Conservation (phyloP, 2,113 vertebrate species). For the Oreochromis spilurus region DNA sequence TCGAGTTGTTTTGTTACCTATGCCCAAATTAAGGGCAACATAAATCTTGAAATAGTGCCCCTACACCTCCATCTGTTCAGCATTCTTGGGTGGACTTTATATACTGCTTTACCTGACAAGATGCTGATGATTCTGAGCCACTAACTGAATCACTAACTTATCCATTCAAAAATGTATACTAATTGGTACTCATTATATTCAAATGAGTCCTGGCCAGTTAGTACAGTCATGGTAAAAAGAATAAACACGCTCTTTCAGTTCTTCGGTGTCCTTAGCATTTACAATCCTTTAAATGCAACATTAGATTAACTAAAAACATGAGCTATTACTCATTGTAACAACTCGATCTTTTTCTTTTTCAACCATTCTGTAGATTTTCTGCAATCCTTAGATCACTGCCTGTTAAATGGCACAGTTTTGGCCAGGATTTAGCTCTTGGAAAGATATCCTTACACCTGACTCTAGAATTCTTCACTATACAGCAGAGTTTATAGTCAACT, state of each 20-base stretch:
- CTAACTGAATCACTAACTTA: not conserved
- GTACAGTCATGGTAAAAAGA: not conserved
- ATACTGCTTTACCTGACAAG: rapidly evolving
- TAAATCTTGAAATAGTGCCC: not conserved
- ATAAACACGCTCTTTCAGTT: not conserved
- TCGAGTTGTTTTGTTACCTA: rapidly evolving
- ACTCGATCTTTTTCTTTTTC: not conserved
- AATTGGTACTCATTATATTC: not conserved
- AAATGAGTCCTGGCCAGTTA: not conserved
- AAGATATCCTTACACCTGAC: not conserved
- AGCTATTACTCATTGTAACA: not conserved
- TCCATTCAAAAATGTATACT: not conserved
- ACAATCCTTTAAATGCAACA: not conserved
- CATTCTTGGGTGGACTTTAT: not conserved
- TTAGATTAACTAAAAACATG: not conserved
- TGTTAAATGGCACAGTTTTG: not conserved
- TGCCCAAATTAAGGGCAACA: rapidly evolving
- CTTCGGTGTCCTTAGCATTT: not conserved
- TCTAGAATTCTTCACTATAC: not conserved
- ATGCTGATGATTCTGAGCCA: not conserved
- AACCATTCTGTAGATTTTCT: not conserved
- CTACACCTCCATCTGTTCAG: not conserved
- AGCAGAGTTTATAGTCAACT: not conserved
- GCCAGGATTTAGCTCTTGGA: not conserved
- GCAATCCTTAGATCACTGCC: not conserved